Evolutionary conservation across 2,113 vertebrate genomes (phyloP), one percentile per base, ranked within the genome.

Genomic region (Sorex araneus): DNA sequence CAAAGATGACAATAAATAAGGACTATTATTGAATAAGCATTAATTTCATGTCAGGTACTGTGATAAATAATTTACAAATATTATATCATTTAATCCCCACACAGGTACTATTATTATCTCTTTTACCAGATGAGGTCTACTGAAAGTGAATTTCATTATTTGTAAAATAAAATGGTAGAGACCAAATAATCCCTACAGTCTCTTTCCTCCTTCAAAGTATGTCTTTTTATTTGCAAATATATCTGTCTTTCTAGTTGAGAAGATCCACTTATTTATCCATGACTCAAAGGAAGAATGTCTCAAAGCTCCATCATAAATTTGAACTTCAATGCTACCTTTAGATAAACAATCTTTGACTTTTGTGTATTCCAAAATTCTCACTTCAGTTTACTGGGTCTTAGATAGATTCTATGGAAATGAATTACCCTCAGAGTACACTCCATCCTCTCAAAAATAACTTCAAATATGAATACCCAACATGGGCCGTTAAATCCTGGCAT

Each of bases 251-350:
- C 86, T 77, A 19, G 90, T 95, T 77, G 63, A 90, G 91, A 75
- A 88, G 18, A 82, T 82, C 63, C 34, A 89, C 81, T 96, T 93
- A 74, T 92, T 94, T 93, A 79, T 81, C 60, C 2, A 66, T 86
- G 75, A 94, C 79, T 93, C 86, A 92, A 92, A 89, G 83, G n/a
- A 94, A 95, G 66, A 89, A 75, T 66, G 32, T 86, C 82, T 83
- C 71, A 83, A 90, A 93, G 25, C 36, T 64, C 13, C 5, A 2
- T 86, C 76, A 73, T 40, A 71, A 90, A 90, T 85, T 77, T 92
- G 87, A 91, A 85, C 70, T 30, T 90, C 50, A 43, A 23, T 36
- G 80, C 27, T 71, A 76, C 70, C 74, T 79, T 85, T 79, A 92
- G 43, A 89, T 85, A 90, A 92, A 90, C 13, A 45, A 47, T 45